A percentile compares a stretch with the other conserved stretches of the same genome.
Evolutionary conservation across 2,113 vertebrate genomes (phyloP).

Genomic region (Aldabrachelys gigantea): DNA sequence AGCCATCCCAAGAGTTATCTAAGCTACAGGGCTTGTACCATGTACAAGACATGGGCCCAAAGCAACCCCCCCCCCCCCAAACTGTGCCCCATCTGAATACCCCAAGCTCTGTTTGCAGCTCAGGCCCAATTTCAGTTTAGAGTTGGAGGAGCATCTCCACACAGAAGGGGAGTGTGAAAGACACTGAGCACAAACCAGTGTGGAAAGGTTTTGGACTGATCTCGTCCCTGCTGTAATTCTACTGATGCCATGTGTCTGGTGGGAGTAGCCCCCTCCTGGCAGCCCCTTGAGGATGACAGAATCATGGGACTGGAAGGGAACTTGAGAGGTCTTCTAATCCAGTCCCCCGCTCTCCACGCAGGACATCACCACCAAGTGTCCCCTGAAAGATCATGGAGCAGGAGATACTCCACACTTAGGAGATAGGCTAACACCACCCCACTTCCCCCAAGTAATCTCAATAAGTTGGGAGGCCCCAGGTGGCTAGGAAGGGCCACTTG

Average conservation of each 20-base stretch:
- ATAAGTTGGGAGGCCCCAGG: not conserved
- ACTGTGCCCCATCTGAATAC: not conserved
- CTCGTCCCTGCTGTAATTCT: not conserved
- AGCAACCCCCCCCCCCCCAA: not conserved
- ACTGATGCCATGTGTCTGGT: not conserved
- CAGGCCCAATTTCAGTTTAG: not conserved
- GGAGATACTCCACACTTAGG: not conserved
- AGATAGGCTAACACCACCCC: not conserved
- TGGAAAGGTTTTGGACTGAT: not conserved
- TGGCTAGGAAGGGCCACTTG: not conserved
- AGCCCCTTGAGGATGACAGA: not conserved
- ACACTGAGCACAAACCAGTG: not conserved
- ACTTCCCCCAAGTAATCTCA: not conserved
- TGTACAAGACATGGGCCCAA: not conserved
- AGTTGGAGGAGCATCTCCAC: not conserved
- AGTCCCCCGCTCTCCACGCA: no score
- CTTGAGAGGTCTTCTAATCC: no score
- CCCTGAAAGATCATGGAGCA: not conserved
- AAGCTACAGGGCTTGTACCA: not conserved
- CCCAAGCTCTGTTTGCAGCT: not conserved
- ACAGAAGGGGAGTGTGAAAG: not conserved
- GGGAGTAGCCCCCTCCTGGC: not conserved
- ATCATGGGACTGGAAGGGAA: no score
- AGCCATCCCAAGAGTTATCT: not conserved
- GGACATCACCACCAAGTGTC: not conserved